Base-by-base conservation (phyloP, 2,888 invertebrate genomes). In the Octonoba sinensis region DNA sequence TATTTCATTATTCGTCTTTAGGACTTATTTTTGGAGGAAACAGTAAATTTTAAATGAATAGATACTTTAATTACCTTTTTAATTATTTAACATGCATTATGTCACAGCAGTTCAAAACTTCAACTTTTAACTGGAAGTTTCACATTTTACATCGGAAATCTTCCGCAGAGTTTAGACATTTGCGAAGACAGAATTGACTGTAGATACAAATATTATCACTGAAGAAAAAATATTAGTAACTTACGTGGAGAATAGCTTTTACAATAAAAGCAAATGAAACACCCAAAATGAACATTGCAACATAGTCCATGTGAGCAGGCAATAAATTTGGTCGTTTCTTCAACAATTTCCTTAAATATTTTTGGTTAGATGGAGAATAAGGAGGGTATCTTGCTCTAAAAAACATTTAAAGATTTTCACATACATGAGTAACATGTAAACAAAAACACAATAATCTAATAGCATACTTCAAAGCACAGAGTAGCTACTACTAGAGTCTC, bases 341-440 rank as follows among this genome's bases (percentile, higher is more conserved):
- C 89, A 94, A 88, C 86, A 96, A 88, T 49, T 91, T 87, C n/a
- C 89, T 87, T 82, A 95, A 89, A 85, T 93, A 89, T 27, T 90
- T 91, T 76, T 93, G 88, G 88, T 96, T 96, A 62, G 91, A 90
- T 6, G 94, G 93, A 0, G 93, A 91, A 88, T 95, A 96, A 0
- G 96, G 96, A 1, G 96, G 96, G 90, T 96, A 96, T 77, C 95
- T 92, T 11, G 91, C 91, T 44, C 94, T 94, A 89, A 67, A 16
- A 18, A 24, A n/a, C n/a, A 24, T 12, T 57, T 6, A 44, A 27
- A 22, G 87, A 79, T 36, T 36, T 36, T 36, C 8, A 36, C 6
- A 66, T 16, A 20, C 12, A 22, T n/a, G 49, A 47, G 51, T 49
- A 0, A 24, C 3, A 1, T 20, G 47, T 12, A 22, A 18, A 64